Conservation (phyloP, 2,888 invertebrate genomes). For the Sphinx pinastri region DNA sequence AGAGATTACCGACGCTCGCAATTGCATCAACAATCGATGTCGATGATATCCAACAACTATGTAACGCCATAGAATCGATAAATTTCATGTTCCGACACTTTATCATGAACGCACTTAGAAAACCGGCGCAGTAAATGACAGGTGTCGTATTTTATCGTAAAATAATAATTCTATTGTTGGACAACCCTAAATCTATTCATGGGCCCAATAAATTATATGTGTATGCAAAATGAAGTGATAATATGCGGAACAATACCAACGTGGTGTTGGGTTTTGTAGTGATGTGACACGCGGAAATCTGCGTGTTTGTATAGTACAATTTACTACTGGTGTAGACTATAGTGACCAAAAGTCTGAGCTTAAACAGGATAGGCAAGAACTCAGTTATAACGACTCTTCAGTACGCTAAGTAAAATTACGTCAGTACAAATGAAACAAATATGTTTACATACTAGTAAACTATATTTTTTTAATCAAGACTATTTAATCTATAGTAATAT, state of each 20-base stretch:
- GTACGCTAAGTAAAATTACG: too few species aligned
- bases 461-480: too few species aligned
- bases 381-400: background rate
- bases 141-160: constrained; percentile 55
- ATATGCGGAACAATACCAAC: constrained; percentile 55
- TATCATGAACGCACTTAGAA: constrained; percentile 51
- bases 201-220: constrained; percentile 67
- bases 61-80: constrained; percentile 19
- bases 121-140: constrained; percentile 54
- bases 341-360: background rate
- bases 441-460: too few species aligned
- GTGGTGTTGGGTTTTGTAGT: constrained; percentile 32
- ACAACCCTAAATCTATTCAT: constrained; percentile 68
- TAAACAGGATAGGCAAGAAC: background rate
- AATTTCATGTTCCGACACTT: constrained; percentile 39
- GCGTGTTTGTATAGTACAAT: constrained; percentile 17
- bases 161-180: constrained; percentile 60
- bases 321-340: background rate
- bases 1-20: background rate
- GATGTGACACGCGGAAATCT: constrained; percentile 38
- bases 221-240: constrained; percentile 69
- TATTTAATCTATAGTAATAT: too few species aligned
- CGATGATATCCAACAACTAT: constrained; percentile 21
- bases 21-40: constrained; percentile 7
- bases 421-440: too few species aligned